Conservation (phyloP, 2,888 invertebrate species). For the Yponomeuta evonymella region DNA sequence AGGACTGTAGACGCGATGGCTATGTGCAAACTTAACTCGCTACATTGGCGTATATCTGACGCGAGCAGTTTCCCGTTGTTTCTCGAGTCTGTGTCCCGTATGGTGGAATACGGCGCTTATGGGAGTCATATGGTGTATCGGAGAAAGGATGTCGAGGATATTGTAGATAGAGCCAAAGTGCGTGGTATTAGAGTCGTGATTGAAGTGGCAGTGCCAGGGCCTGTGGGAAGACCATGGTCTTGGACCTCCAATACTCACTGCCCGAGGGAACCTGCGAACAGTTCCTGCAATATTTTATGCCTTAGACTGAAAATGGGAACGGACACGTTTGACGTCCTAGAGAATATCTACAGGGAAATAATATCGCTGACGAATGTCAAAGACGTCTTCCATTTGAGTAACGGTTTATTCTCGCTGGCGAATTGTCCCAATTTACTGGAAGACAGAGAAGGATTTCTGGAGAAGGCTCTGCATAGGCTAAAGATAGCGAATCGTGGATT, state of each 20-base stretch:
- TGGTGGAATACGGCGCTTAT: constrained; percentile 88
- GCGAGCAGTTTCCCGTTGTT: constrained; percentile 92
- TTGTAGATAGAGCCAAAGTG: constrained; percentile 84
- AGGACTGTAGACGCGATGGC: constrained; percentile 90
- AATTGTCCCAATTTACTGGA: constrained; percentile 81
- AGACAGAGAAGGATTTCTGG: constrained; percentile 83
- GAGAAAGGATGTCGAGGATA: constrained; percentile 78
- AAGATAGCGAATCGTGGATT: constrained; percentile 75
- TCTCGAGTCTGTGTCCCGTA: constrained; percentile 80
- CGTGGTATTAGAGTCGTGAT: constrained; percentile 89
- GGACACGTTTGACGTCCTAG: constrained; percentile 80
- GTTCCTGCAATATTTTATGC: constrained; percentile 85
- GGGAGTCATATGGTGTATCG: constrained; percentile 83
- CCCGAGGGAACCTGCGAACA: constrained; percentile 33
- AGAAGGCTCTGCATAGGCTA: constrained; percentile 77
- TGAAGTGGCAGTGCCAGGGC: constrained; percentile 92
- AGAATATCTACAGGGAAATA: constrained; percentile 82
- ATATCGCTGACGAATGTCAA: constrained; percentile 81
- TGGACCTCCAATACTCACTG: constrained; percentile 79
- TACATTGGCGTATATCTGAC: constrained; percentile 94
- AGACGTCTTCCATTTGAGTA: constrained; percentile 88
- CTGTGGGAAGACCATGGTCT: constrained; percentile 89
- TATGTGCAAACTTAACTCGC: constrained; percentile 89
- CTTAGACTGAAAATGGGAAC: constrained; percentile 84
- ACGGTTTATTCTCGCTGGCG: constrained; percentile 80